Base-by-base conservation (phyloP, 2,113 vertebrate genomes). In the Brevimyrus niger region DNA sequence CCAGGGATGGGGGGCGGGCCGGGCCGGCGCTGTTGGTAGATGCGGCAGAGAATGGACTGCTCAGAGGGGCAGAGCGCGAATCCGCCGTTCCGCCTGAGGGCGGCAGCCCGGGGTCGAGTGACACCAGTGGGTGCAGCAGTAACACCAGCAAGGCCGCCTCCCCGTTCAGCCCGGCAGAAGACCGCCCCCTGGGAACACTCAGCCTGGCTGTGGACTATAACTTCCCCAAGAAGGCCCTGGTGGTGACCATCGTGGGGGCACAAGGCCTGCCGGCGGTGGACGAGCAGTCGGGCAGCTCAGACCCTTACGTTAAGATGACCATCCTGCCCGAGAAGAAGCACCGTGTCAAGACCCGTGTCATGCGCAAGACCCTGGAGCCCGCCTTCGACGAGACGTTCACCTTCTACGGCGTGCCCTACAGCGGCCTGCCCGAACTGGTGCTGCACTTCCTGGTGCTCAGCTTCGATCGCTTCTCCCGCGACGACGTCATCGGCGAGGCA, bases 281-380 rank as follows among this genome's bases (percentile, higher is more conserved):
- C 7, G 97, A 97, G 89, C 96, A 97, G 88, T 95, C 94, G 0
- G 95, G 95, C 86, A 96, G 95, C 89, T 97, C 97, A 0, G 97
- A 97, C 93, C 97, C 97, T 0, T 97, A 97, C 35, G 96, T 97
- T 92, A 97, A 97, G 95, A 97, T 97, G 97, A 97, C 97, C 21
- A 97, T 97, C 27, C 96, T 97, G n/a, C 97, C 97, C 0, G 97
- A 97, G 89, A 97, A 97, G 93, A 94, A 97, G 94, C 97, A 98
- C 35, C 95, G 97, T 0, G 96, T 98, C 83, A 97, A 97, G 95
- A 97, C 97, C 13, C 95, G 97, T 0, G 97, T 98, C 0, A 93
- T 97, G 0, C 94, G 97, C 89, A 97, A 96, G 94, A 97, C 96
- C 0, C 94, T 97, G 83, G 96, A 97, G 76, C 97, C 97, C 0